phyloP scores from a whole-genome alignment of 2,797 vertebrate species.

The Enteromius fasciolatus region DNA sequence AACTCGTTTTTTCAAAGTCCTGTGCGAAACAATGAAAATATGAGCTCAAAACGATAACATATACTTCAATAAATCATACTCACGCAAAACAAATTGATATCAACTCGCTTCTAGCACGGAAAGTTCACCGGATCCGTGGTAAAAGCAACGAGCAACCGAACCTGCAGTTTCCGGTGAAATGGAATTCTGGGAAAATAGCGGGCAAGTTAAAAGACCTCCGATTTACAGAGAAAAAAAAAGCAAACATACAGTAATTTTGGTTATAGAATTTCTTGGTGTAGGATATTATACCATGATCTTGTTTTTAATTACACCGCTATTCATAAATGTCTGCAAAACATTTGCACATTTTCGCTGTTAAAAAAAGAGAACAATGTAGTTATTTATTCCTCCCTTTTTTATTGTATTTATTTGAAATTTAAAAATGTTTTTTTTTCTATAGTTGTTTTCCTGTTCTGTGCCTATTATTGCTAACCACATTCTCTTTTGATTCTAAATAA shows the following conservation, averaged over 20 bases:
- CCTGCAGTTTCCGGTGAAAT: slow-evolving; percentile 40
- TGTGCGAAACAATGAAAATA: neutral
- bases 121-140: slow-evolving; percentile 52
- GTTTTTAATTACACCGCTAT: neutral
- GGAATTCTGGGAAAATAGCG: slow-evolving; percentile 42
- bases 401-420: neutral
- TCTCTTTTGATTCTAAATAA: no score
- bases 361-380: neutral
- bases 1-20: neutral
- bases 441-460: neutral
- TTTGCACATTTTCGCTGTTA: no score
- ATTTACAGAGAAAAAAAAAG: neutral
- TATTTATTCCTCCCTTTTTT: neutral
- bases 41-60: neutral
- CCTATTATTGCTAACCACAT: neutral
- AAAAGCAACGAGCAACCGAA: slow-evolving; percentile 43
- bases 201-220: slow-evolving; percentile 52
- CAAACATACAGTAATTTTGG: neutral
- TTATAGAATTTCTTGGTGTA: neutral
- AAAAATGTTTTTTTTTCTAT: no score
- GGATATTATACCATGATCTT: neutral
- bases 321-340: neutral
- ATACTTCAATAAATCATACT: neutral
- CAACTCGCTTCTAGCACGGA: slow-evolving; percentile 40
- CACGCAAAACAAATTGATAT: slow-evolving; percentile 43